Base-by-base conservation (phyloP, 2,113 vertebrate species). In the Hippocampus mohnikei region DNA sequence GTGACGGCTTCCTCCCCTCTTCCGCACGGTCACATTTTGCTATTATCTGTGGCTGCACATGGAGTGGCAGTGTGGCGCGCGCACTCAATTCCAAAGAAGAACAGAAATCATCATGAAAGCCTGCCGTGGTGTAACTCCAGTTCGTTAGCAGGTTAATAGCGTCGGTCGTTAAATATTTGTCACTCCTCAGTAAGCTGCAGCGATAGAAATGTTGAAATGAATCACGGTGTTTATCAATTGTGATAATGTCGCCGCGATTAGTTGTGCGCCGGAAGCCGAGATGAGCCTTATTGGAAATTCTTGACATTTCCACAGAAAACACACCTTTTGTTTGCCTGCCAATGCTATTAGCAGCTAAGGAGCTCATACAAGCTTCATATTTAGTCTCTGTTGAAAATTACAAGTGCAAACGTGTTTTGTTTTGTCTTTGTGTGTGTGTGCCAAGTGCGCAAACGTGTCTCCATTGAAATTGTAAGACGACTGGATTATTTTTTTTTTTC, bases 31-130 rank as follows among this genome's bases (percentile, higher is more conserved):
- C 69, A 67, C 20, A 40, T 53, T 33, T 37, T 58, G 70, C 66
- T 63, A 13, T 83, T 89, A 85, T 89, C 87, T 71, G 58, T 64
- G 4, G 0, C 18, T 33, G 66, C 83, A 88, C 79, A 81, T 81
- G 70, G 33, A n/a, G 21, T 11, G n/a, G 52, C 52, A 23, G 21
- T 10, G 52, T 55, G 58, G 46, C 18, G 48, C 23, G 21, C 37
- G 59, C 60, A 62, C 66, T 61, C 42, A 62, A 33, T 65, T 65
- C 64, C 21, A 21, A 65, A 58, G 72, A 70, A 76, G 67, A 77
- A 81, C 42, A 72, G 81, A 81, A 50, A 50, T 50, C 46, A 50
- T 50, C 33, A 37, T 37, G 6, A 37, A 37, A 37, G 33, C 6
- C 33, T 37, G 5, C 33, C 33, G 5, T 37, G 33, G 41, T 44